Base-by-base conservation (phyloP, 2,113 vertebrate species). In the Cottus gobio region DNA sequence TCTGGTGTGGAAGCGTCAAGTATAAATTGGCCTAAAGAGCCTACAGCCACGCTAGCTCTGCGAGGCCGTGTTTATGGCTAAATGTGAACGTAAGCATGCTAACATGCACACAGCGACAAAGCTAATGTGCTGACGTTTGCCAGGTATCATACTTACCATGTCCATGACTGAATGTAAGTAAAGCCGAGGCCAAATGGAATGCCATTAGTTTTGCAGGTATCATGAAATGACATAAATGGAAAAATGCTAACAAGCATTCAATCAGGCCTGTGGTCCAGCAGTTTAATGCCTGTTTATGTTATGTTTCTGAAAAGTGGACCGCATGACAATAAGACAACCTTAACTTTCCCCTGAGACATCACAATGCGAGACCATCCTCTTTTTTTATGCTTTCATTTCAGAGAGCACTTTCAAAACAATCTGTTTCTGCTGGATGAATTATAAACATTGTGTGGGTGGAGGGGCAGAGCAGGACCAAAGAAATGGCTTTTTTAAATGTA, bases 381-480 rank as follows among this genome's bases (percentile, higher is more conserved):
- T 2, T 37, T 70, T 24, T 37, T 8, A 60, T 48, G 16, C 54
- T 50, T 36, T 62, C 1, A 64, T 50, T 57, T 65, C 48, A 22
- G 56, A 58, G 48, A 66, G n/a, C 52, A 10, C 31, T 63, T 69
- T 70, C n/a, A 42, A 67, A 72, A 61, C 65, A 7, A 54, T 83
- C 34, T 44, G 61, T 68, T 52, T 78, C 44, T 64, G 28, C 10
- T 22, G 31, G 24, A 64, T 79, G 64, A 74, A 31, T 74, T 65
- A 65, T 71, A 11, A 28, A 30, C 75, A 36, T 13, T 16, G 50
- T 58, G 60, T 71, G 54, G 50, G 73, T 65, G 44, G 60, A 61
- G 26, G 57, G 44, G 58, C 73, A 75, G 36, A 66, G 11, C 69
- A 69, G 39, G 34, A 42, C 26, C 58, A 68, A 65, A 26, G 28